phyloP scores from a whole-genome alignment of 1,140 invertebrate species.

The Mactra quadrangularis region DNA sequence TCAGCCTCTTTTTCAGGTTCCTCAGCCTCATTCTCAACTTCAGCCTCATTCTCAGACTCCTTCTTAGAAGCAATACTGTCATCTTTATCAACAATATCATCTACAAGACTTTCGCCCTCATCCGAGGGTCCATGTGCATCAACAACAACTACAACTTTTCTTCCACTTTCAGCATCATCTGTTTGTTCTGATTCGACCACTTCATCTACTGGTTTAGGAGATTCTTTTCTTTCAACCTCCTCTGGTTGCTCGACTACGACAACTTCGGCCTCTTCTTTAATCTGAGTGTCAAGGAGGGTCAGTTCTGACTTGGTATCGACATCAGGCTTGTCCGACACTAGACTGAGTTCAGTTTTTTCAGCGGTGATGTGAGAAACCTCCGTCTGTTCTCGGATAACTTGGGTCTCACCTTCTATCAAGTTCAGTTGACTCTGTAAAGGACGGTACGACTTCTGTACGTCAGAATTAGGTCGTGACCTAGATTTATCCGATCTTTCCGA shows the following conservation, averaged over 20 bases:
- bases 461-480: constrained; percentile 40
- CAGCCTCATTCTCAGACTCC: no score
- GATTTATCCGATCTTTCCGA: constrained; percentile 47
- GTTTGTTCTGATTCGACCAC: neutral
- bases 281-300: neutral
- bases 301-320: constrained; percentile 27
- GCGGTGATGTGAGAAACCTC: constrained; percentile 53
- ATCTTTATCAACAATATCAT: no score
- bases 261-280: constrained; percentile 12
- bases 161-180: constrained; percentile 36
- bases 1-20: neutral
- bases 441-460: constrained; percentile 22
- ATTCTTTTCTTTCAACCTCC: constrained; percentile 28
- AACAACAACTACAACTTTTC: no score
- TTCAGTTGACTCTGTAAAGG: constrained; percentile 53
- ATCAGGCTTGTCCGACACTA: constrained; percentile 43
- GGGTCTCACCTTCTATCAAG: constrained; percentile 33
- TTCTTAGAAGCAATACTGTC: no score
- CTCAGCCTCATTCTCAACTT: constrained; percentile 25
- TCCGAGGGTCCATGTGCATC: no score
- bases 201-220: constrained; percentile 20
- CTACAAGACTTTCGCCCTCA: no score
- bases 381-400: constrained; percentile 57
- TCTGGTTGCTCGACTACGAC: constrained; percentile 16
- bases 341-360: constrained; percentile 37